A percentile compares a stretch with the other conserved stretches of the same genome.
Evolutionary conservation across 1,140 invertebrate species (phyloP).

Genomic region (Diachasma alloeum): DNA sequence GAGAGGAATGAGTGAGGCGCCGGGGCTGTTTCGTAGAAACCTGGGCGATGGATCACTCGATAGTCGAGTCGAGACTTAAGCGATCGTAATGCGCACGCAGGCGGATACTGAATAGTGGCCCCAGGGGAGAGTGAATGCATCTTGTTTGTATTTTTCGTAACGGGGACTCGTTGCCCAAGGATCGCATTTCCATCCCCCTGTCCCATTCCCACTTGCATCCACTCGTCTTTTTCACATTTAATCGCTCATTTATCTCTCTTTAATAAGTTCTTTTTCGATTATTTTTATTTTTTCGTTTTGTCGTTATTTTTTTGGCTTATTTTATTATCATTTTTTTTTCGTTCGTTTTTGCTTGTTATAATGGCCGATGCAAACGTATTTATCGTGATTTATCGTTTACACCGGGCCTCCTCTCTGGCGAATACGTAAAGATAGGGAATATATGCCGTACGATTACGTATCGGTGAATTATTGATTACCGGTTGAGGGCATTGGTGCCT

Average conservation of each 20-base stretch:
- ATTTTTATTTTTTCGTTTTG: background rate
- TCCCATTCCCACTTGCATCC: slow-evolving; percentile 14
- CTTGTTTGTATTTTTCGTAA: slow-evolving; percentile 10
- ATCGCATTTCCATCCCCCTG: slow-evolving; percentile 33
- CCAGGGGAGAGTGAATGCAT: slow-evolving; percentile 38
- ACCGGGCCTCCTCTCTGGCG: slow-evolving; percentile 44
- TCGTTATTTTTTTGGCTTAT: background rate
- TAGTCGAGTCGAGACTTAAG: slow-evolving; percentile 58
- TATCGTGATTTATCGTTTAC: slow-evolving; percentile 65
- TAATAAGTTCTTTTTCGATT: slow-evolving; percentile 26
- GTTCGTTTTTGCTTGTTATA: slow-evolving; percentile 47
- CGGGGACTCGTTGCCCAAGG: slow-evolving; percentile 21
- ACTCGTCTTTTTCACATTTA: background rate
- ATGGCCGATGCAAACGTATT: slow-evolving; percentile 59
- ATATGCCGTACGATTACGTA: slow-evolving; percentile 49
- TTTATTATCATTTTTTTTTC: slow-evolving; percentile 12
- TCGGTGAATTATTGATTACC: slow-evolving; percentile 55
- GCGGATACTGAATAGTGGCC: slow-evolving; percentile 45
- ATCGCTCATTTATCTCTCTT: slow-evolving; percentile 30
- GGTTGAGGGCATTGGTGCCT: slow-evolving; percentile 51
- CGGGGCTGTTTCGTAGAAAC: slow-evolving; percentile 51
- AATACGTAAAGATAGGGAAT: slow-evolving; percentile 15
- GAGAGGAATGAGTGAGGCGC: slow-evolving; percentile 15
- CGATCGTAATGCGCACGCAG: slow-evolving; percentile 58
- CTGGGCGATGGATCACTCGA: slow-evolving; percentile 58